A percentile compares a stretch with the other conserved stretches of the same genome.
Evolutionary conservation across 2,113 vertebrate genomes (phyloP).

Genomic region (Jacana jacana): DNA sequence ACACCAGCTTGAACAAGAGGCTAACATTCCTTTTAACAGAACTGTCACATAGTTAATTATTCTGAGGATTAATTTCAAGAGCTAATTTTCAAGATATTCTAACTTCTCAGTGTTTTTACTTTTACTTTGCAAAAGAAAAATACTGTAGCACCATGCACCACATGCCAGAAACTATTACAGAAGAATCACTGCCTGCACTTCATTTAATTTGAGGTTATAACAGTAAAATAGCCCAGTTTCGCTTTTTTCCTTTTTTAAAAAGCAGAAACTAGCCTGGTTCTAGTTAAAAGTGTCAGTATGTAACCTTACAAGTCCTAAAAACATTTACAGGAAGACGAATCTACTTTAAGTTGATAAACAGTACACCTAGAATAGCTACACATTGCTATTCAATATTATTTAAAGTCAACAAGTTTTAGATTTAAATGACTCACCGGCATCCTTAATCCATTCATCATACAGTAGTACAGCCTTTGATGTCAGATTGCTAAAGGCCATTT

Average conservation of each 20-base stretch:
- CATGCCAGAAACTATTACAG: not conserved
- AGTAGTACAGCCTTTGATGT: conserved; percentile 82
- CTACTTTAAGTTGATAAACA: not conserved
- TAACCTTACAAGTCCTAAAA: not conserved
- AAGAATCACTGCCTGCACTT: not conserved
- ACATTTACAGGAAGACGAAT: not conserved
- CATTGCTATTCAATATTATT: not conserved
- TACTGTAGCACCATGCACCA: not conserved
- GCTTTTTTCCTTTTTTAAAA: not conserved
- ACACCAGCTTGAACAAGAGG: not conserved
- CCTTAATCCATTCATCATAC: conserved; percentile 89
- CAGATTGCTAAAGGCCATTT: conserved; percentile 86
- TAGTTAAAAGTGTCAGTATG: not conserved
- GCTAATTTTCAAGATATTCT: not conserved
- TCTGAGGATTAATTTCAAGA: not conserved
- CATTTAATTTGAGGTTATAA: not conserved
- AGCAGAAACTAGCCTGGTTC: not conserved
- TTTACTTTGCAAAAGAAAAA: not conserved
- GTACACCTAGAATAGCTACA: not conserved
- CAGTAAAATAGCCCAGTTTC: not conserved
- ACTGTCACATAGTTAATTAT: not conserved
- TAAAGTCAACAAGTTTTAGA: not conserved
- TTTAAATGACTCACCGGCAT: conserved; percentile 83
- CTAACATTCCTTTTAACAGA: not conserved
- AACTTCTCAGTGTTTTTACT: not conserved